Conservation (phyloP, 2,113 vertebrate species). For the Heterotilapia buettikoferi region DNA sequence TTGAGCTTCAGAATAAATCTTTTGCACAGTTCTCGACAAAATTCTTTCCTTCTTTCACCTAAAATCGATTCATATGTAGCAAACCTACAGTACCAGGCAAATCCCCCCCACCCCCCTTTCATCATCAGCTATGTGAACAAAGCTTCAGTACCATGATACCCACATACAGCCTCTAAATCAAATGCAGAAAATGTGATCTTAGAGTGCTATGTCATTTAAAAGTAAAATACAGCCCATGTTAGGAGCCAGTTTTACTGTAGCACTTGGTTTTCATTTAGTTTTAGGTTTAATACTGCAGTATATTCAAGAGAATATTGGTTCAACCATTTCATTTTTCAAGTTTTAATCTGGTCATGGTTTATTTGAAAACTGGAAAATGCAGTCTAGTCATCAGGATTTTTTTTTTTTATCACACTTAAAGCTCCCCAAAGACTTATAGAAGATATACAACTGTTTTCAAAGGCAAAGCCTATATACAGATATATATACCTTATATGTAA, state of each 20-base stretch:
- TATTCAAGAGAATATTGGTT: not conserved
- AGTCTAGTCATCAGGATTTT: not conserved
- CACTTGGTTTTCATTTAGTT: not conserved
- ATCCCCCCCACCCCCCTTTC: not conserved
- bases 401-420: not conserved
- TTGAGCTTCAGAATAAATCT: not conserved
- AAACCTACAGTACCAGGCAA: not conserved
- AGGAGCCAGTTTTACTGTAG: not conserved
- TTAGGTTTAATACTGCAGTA: not conserved
- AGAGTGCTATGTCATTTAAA: not conserved
- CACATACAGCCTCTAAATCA: not conserved
- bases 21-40: not conserved
- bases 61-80: not conserved
- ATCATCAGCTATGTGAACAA: not conserved
- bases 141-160: not conserved
- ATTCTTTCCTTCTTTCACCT: not conserved
- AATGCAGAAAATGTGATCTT: not conserved
- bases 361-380: not conserved
- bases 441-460: not conserved
- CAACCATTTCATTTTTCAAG: not conserved
- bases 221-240: not conserved
- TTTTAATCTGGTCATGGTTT: not conserved
- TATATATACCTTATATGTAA: not conserved
- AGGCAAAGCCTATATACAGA: not conserved
- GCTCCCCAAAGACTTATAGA: not conserved